A percentile compares a stretch with the other conserved stretches of the same genome.
Conservation (phyloP, 2,113 vertebrate genomes). For the Peucedramus taeniatus region DNA sequence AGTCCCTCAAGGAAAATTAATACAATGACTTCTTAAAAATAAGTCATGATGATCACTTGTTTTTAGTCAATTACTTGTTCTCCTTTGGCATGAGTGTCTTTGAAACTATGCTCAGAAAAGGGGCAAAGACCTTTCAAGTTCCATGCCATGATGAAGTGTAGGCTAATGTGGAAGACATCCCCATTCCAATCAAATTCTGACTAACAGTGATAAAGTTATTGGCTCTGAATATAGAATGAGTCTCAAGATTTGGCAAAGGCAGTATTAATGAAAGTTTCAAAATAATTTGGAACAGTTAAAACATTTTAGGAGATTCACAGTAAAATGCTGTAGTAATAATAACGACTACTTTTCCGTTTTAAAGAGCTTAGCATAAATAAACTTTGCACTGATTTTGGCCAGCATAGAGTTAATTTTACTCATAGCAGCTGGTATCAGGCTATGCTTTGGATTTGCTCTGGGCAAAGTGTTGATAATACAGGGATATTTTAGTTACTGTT, state of each 20-base stretch:
- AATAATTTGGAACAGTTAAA: not conserved
- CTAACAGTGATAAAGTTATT: not conserved
- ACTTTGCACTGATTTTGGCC: not conserved
- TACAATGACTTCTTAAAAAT: not conserved
- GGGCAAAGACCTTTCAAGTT: constrained; percentile 12
- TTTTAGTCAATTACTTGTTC: constrained; percentile 11
- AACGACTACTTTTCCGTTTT: not conserved
- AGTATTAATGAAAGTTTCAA: not conserved
- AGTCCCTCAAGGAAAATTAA: constrained; percentile 10
- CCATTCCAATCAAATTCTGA: not conserved
- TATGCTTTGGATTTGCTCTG: not conserved
- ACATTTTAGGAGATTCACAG: not conserved
- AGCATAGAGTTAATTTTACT: not conserved
- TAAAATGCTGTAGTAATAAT: not conserved
- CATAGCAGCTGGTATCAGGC: not conserved
- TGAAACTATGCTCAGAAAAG: not conserved
- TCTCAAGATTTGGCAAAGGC: not conserved
- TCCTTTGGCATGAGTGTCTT: not conserved
- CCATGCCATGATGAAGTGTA: not conserved
- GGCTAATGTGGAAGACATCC: not conserved
- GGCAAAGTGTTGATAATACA: not conserved
- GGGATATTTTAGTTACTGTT: not conserved
- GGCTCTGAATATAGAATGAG: not conserved
- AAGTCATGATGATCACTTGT: not conserved
- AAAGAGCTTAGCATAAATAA: not conserved